Evolutionary conservation across 2,888 invertebrate species (phyloP).

Genomic region (Prosopocoilus inquinatus): DNA sequence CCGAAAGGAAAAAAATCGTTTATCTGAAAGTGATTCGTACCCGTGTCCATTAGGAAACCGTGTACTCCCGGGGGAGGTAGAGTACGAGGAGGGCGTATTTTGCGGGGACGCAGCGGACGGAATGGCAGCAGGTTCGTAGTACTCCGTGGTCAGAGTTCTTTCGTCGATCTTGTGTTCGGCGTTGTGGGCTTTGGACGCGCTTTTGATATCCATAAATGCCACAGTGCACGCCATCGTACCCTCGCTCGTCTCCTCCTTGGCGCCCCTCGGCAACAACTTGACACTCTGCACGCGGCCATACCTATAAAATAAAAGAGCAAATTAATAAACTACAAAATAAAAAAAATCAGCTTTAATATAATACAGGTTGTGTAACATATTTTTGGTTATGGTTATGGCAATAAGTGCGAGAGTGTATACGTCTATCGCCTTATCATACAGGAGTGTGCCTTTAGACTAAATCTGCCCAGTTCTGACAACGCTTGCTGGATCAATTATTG

Average conservation of each 20-base stretch:
- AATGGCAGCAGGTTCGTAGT: constrained; percentile 83
- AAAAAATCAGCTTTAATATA: neutral
- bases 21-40: constrained; percentile 37
- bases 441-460: too few relatives aligned
- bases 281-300: constrained; percentile 98
- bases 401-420: too few relatives aligned
- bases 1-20: too few relatives aligned
- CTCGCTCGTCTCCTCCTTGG: constrained; percentile 55
- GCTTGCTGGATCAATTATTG: too few relatives aligned
- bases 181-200: constrained; percentile 88
- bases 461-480: too few relatives aligned
- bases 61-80: constrained; percentile 59
- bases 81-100: constrained; percentile 56
- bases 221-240: constrained; percentile 80
- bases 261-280: constrained; percentile 75
- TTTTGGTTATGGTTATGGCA: too few relatives aligned
- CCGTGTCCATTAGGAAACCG: constrained; percentile 56
- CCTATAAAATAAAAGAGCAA: constrained; percentile 57
- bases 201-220: constrained; percentile 96
- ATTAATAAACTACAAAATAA: constrained; percentile 3
- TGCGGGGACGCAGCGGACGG: constrained; percentile 56
- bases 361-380: too few relatives aligned
- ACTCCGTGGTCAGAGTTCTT: constrained; percentile 83
- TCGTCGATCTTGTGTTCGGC: constrained; percentile 87
- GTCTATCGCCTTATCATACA: too few relatives aligned